These are phyloP conservation scores for Parazoanthus darwini DNA, from an alignment of 92 coral and sea anemone species.

Conservation along the genomic window DNA sequence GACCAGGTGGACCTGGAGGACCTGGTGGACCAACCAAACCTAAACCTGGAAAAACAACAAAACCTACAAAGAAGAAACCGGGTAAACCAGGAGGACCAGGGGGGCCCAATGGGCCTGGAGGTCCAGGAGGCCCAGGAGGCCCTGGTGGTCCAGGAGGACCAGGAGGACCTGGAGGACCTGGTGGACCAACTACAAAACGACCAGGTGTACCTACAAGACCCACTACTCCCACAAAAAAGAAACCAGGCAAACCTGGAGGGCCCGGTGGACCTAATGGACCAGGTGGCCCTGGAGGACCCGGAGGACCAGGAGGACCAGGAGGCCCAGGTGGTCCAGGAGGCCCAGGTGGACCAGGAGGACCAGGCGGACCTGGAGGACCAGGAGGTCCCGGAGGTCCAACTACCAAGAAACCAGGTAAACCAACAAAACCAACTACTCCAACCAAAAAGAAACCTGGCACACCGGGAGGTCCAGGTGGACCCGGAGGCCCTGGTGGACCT, in stretches of 20 bases:
- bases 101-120: conserved; percentile 59
- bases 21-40: conserved; percentile 65
- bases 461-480: conserved; percentile 73
- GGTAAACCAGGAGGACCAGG: conserved; percentile 51
- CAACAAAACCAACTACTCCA: conserved; percentile 71
- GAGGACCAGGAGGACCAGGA: conserved; percentile 82
- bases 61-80: conserved; percentile 59
- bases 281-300: conserved; percentile 84
- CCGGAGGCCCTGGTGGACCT: conserved; percentile 58
- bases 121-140: conserved; percentile 69
- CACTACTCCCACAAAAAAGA: conserved; percentile 27
- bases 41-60: conserved; percentile 61
- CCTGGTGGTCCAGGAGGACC: conserved; percentile 73
- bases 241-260: conserved; percentile 74
- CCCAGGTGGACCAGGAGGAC: conserved; percentile 63
- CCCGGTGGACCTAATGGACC: conserved; percentile 86
- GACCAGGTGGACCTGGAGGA: conserved; percentile 61
- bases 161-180: conserved; percentile 47
- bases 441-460: conserved; percentile 63
- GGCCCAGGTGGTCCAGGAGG: conserved; percentile 82
- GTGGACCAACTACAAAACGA: conserved; percentile 33
- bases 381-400: conserved; percentile 77
- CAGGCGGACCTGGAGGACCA: conserved; percentile 78
- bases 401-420: conserved; percentile 57
- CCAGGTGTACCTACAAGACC: conserved; percentile 45